phyloP scores from a whole-genome alignment of 2,113 vertebrate species.

The Petaurus breviceps region DNA sequence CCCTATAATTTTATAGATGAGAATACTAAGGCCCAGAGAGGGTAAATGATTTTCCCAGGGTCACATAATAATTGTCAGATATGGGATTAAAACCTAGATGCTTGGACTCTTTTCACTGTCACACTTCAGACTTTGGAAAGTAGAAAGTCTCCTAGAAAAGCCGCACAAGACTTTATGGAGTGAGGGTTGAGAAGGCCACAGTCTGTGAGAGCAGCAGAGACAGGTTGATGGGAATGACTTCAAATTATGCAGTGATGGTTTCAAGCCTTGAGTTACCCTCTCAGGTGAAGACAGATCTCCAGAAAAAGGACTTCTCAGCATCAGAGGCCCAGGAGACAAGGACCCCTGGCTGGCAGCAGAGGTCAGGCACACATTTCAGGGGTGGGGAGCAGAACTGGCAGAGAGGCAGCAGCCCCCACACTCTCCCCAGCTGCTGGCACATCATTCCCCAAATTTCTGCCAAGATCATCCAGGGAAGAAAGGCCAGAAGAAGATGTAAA shows the following conservation, averaged over 20 bases:
- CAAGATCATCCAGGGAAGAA: not conserved
- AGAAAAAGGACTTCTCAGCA: not conserved
- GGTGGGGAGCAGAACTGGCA: not conserved
- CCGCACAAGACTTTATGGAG: not conserved
- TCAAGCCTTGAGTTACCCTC: not conserved
- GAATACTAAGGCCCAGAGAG: not conserved
- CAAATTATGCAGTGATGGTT: not conserved
- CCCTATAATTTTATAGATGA: not conserved
- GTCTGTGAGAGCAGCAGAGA: not conserved
- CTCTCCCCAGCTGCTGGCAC: not conserved
- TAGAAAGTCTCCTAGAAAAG: not conserved
- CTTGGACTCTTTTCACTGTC: not conserved
- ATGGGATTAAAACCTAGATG: not conserved
- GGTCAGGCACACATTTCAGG: not conserved
- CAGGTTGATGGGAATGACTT: not conserved
- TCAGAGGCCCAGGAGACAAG: not conserved
- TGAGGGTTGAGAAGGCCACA: not conserved
- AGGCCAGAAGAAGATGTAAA: conserved; percentile 2
- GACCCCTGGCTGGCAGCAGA: not conserved
- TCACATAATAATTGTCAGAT: not conserved
- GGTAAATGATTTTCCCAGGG: not conserved
- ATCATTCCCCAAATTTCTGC: not conserved
- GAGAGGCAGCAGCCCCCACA: not conserved
- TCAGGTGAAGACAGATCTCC: not conserved
- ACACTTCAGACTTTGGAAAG: not conserved